Evolutionary conservation across 2,888 invertebrate species (phyloP), one percentile per base, ranked within the genome.

Genomic region (Gisinianus flammeolus): DNA sequence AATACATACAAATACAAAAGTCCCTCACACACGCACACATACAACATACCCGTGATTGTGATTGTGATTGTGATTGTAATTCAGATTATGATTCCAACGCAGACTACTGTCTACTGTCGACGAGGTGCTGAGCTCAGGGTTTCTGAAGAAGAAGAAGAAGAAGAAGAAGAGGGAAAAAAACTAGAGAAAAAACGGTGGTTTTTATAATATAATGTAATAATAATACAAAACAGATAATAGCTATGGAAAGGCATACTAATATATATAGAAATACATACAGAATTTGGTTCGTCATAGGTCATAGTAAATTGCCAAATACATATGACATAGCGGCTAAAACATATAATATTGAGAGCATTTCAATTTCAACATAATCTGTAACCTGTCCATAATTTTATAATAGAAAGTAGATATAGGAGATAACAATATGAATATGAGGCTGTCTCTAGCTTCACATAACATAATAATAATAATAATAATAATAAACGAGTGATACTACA

Each of bases 171-270:
- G 19, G 44, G 19, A 44, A 19, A 44, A 44, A 19, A 44, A 44
- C 12, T 44, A 19, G 12, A 44, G 44, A 44, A n/a, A n/a, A n/a
- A n/a, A n/a, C n/a, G n/a, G n/a, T n/a, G 54, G 16, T 54, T 54
- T n/a, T 54, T n/a, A 54, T 54, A 54, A 54, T 54, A n/a, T 44
- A 44, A 44, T 44, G 44, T n/a, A n/a, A n/a, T 54, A 54, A 54
- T 54, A 54, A 54, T 54, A 54, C 19, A 54, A 54, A 54, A 54
- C 54, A 54, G 54, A 54, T 54, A 54, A 54, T 54, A 19, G 6
- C 4, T 19, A 5, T 54, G 54, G 54, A 54, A 54, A 19, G 19
- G 16, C 16, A 19, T 16, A 19, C 19, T 16, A 3, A 19, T n/a
- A 5, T n/a, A n/a, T 12, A 19, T 54, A 19, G 19, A 54, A 54